Evolutionary conservation across 2,113 vertebrate species (phyloP), one percentile per base, ranked within the genome.

Genomic region (Pseudolaguvia tuberculata): DNA sequence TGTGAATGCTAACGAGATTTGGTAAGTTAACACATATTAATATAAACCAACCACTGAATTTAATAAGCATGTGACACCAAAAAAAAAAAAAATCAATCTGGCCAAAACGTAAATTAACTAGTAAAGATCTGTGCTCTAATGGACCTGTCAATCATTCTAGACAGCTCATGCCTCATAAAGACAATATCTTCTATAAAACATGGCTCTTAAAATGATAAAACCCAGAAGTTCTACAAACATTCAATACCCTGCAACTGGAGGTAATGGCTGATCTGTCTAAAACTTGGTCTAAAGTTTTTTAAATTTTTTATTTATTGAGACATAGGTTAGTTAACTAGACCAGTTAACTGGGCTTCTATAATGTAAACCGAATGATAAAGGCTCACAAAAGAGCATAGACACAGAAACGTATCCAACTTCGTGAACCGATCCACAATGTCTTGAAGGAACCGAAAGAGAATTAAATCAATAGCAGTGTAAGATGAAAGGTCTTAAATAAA

Each of bases 401-500:
- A 62, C 47, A n/a, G 77, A 62, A 77, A 56, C 27, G 15, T 67
- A 35, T 25, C 50, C 23, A 72, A 70, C 42, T 27, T 45, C 57
- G 70, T 70, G 65, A 55, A 76, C 56, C 51, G n/a, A 58, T 15
- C 65, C 56, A 62, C 50, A 23, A 63, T 73, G 83, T 74, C 65
- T 77, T 63, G 62, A 69, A 68, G 57, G 70, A 57, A 59, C 56
- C 21, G 42, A 39, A 72, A 76, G 25, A 73, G 39, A 72, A 77
- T 51, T 47, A 70, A 80, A 70, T 80, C 79, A 52, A 77, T 77
- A 73, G 57, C 57, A 31, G 56, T 63, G 75, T 70, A 29, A 48
- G 70, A 73, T 80, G 70, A 80, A 80, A 80, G 61, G 79, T 75
- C 78, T 67, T 77, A 78, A 82, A 84, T 73, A 63, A 82, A 84